A percentile compares a stretch with the other conserved stretches of the same genome.
These are phyloP conservation scores for Hirtodrosophila trivittata DNA, from an alignment of 2,888 invertebrate genomes.

Conservation along the genomic window DNA sequence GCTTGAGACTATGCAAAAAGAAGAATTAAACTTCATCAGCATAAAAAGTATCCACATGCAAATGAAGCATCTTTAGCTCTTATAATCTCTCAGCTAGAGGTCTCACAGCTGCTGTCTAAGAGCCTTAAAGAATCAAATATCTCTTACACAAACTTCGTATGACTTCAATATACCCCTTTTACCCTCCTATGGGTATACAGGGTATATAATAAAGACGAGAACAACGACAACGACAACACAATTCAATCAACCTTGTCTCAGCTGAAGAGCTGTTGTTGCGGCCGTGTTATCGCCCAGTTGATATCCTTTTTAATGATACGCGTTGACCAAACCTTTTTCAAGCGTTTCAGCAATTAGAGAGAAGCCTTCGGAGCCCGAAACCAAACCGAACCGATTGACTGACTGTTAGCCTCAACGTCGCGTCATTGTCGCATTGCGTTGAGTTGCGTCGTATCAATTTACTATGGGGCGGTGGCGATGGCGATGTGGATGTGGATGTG, in stretches of 20 bases:
- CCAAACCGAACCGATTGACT: slow-evolving; percentile 42
- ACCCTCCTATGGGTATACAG: slow-evolving; percentile 3
- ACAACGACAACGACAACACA: slow-evolving; percentile 58
- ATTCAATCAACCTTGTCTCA: slow-evolving; percentile 71
- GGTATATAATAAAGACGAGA: slow-evolving; percentile 25
- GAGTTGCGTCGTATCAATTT: slow-evolving; percentile 55
- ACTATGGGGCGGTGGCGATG: slow-evolving; percentile 33
- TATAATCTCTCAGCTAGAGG: no score
- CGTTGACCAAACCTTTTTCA: slow-evolving; percentile 72
- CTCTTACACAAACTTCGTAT: no score
- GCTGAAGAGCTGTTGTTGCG: slow-evolving; percentile 30
- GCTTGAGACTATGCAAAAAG: no score
- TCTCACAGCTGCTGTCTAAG: no score
- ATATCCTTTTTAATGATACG: slow-evolving; percentile 76
- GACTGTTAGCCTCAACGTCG: slow-evolving; percentile 34
- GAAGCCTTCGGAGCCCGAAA: slow-evolving; percentile 40
- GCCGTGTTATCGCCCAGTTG: slow-evolving; percentile 66
- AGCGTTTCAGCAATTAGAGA: slow-evolving; percentile 60
- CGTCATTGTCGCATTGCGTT: slow-evolving; percentile 28
- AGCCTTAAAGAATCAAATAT: no score
- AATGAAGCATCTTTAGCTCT: no score
- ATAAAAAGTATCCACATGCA: no score
- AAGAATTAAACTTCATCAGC: no score
- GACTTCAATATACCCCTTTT: slow-evolving; percentile 1
- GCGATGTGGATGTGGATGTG: no score